Percentiles rank a stretch among this genome's conserved stretches.
These are phyloP conservation scores for Tupaia chinensis DNA, from an alignment of 2,113 vertebrate genomes.

Conservation along the genomic window DNA sequence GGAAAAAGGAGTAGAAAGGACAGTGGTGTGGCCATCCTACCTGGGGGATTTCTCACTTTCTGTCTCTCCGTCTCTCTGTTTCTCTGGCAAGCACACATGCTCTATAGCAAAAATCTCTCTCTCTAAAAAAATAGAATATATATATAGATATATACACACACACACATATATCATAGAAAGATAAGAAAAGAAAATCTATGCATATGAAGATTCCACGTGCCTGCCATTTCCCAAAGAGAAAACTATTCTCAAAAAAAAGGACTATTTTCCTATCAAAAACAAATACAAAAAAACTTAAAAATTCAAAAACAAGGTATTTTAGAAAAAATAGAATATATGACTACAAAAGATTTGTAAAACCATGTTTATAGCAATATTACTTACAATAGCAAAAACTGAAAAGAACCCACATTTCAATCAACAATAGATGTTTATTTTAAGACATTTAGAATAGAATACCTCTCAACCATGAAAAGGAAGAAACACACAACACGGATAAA, in stretches of 20 bases:
- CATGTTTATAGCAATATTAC: background rate
- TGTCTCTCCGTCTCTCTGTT: too few relatives aligned
- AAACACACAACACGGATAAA: background rate
- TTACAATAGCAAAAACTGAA: background rate
- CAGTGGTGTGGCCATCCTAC: too few relatives aligned
- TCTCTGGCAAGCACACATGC: too few relatives aligned
- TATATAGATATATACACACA: too few relatives aligned
- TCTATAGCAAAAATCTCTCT: too few relatives aligned
- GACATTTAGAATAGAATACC: background rate
- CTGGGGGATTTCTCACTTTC: too few relatives aligned
- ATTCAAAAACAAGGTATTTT: background rate
- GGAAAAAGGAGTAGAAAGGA: too few relatives aligned
- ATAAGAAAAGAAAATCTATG: background rate
- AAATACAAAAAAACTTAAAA: background rate
- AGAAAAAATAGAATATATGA: background rate
- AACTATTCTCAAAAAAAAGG: background rate
- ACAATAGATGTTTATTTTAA: background rate
- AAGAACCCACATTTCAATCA: background rate
- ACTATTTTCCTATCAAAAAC: background rate
- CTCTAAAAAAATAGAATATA: too few relatives aligned
- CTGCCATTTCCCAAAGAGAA: background rate
- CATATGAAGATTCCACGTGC: background rate
- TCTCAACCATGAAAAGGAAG: background rate
- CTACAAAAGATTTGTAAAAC: background rate
- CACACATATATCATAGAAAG: background rate